Base-by-base conservation (phyloP, 2,888 invertebrate genomes). In the Drosophila mulleri region DNA sequence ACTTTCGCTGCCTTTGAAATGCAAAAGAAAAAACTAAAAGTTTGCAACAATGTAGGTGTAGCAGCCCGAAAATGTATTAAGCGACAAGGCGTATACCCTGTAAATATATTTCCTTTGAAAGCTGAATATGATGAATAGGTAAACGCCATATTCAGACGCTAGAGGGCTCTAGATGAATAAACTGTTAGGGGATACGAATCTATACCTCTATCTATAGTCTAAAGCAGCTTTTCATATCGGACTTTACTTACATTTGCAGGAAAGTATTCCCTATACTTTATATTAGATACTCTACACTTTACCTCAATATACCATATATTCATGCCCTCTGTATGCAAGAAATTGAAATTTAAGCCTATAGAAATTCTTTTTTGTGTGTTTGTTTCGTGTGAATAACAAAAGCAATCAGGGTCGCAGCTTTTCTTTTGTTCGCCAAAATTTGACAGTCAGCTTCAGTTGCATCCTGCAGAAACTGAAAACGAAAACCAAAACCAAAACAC, bases 1-100 rank as follows among this genome's bases (percentile, higher is more conserved):
- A 79, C 78, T 82, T 79, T 79, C 82, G 78, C 78, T 82, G 75
- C 68, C 66, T 72, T 72, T 75, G 62, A 79, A 79, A 76, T 69
- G 62, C 62, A 60, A 77, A 59, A 65, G 48, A 42, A 52, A 58
- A 58, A 59, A 45, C 26, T 18, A 44, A 32, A 57, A 58, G 12
- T 32, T 18, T 32, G 7, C 50, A 12, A 32, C 32, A 69, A 59
- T 59, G 70, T 67, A 54, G 50, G 64, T 57, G 72, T 70, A 35
- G 14, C 7, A 23, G 23, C 29, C 9, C n/a, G n/a, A 44, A 56
- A 60, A 37, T 44, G 23, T 7, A 2, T n/a, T 44, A 26, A 20
- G 16, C n/a, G 32, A 56, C 29, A 1, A 11, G 16, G 18, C 11
- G n/a, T 23, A 70, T 70, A 70, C 70, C 23, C 70, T 62, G 37